Percentiles rank a stretch among this genome's conserved stretches.
Conservation (phyloP, 1,140 invertebrate species). For the Eufriesea mexicana region DNA sequence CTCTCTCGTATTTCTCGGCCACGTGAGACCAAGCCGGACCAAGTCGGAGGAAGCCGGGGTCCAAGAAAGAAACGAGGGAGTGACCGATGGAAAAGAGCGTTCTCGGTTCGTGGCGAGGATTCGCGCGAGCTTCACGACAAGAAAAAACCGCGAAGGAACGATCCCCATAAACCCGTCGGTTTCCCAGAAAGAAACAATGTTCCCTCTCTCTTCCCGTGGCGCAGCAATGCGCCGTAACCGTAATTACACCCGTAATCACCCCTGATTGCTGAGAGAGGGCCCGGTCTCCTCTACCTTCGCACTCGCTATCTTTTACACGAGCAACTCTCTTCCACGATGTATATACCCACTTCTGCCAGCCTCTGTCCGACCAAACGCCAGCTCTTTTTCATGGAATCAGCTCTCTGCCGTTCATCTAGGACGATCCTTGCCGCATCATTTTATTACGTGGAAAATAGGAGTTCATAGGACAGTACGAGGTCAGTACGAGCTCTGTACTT, state of each 20-base stretch:
- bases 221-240: conserved; percentile 74
- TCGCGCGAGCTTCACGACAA: conserved; percentile 40
- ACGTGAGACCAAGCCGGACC: neutral
- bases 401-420: neutral
- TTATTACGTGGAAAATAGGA: neutral
- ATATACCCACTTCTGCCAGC: neutral
- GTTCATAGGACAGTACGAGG: too few species aligned
- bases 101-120: conserved; percentile 1
- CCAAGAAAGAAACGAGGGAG: neutral
- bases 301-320: conserved; percentile 41
- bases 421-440: neutral
- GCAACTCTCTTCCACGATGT: neutral
- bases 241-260: conserved; percentile 78
- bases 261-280: conserved; percentile 70
- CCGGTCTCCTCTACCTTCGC: conserved; percentile 54
- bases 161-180: conserved; percentile 67
- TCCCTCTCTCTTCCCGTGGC: conserved; percentile 42
- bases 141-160: conserved; percentile 60
- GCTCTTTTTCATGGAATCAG: conserved; percentile 21
- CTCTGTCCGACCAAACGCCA: conserved; percentile 12
- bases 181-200: conserved; percentile 79
- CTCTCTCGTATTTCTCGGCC: neutral
- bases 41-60: too few species aligned
- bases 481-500: too few species aligned
- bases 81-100: conserved; percentile 13